phyloP scores from a whole-genome alignment of 2,888 invertebrate species.

The Dioctria rufipes region DNA sequence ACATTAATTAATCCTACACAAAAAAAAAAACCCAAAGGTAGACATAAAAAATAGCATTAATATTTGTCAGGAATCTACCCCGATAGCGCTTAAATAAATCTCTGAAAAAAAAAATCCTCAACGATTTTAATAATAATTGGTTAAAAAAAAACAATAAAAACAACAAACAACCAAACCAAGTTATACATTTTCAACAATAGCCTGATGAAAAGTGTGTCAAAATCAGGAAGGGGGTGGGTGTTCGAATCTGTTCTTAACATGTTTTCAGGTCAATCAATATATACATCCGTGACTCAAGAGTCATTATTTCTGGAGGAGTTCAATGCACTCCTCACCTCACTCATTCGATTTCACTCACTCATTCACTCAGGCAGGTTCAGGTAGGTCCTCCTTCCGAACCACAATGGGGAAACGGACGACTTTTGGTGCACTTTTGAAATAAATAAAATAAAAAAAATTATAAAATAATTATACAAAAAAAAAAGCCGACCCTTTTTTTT shows the following conservation, averaged over 20 bases:
- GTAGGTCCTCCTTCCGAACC: background rate
- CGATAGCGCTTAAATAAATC: too few species aligned
- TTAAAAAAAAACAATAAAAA: background rate
- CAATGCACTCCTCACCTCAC: slow-evolving; percentile 56
- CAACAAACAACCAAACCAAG: slow-evolving; percentile 1
- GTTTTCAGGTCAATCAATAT: slow-evolving; percentile 62
- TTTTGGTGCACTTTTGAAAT: slow-evolving; percentile 19
- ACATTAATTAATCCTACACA: too few species aligned
- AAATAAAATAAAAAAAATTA: background rate
- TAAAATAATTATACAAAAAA: slow-evolving; percentile 4
- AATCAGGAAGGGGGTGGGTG: slow-evolving; percentile 60
- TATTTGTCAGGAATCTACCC: too few species aligned
- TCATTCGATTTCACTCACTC: too few species aligned
- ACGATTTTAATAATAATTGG: slow-evolving; percentile 8
- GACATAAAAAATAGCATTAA: too few species aligned
- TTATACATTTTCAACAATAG: slow-evolving; percentile 19
- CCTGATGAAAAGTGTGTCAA: slow-evolving; percentile 60
- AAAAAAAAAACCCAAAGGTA: background rate
- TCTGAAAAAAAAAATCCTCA: background rate
- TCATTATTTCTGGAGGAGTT: slow-evolving; percentile 60
- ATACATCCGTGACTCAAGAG: slow-evolving; percentile 61
- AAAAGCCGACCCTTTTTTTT: background rate
- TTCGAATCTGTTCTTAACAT: slow-evolving; percentile 55
- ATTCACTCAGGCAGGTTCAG: too few species aligned
- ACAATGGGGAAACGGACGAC: background rate